A percentile compares a stretch with the other conserved stretches of the same genome.
Conservation (phyloP, 2,888 invertebrate genomes). For the Cartodere bifasciata region DNA sequence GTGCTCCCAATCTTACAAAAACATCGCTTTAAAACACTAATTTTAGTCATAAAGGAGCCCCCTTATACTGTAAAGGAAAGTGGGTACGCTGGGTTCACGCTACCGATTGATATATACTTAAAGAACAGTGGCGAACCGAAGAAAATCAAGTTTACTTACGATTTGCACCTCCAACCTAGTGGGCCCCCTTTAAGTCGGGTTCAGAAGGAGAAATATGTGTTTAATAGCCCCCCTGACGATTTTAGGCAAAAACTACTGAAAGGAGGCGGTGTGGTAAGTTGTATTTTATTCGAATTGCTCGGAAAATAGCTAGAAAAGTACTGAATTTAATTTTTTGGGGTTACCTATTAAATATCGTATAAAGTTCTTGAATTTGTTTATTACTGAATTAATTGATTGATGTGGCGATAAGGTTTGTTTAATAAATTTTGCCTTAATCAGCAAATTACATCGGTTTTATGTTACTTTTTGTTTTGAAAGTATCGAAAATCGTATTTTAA, state of each 20-base stretch:
- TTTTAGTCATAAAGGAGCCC: constrained; percentile 78
- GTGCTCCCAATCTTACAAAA: constrained; percentile 10
- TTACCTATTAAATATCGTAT: too few species aligned
- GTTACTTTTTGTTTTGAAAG: too few species aligned
- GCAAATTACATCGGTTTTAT: too few species aligned
- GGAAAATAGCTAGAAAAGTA: too few species aligned
- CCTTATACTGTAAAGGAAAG: constrained; percentile 83
- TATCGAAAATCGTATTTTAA: too few species aligned
- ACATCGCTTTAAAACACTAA: neutral
- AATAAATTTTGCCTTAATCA: too few species aligned
- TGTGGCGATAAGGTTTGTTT: too few species aligned
- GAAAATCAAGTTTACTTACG: constrained; percentile 72
- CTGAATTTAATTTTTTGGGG: too few species aligned
- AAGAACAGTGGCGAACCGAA: constrained; percentile 85
- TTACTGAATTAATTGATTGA: too few species aligned
- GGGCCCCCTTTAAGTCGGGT: constrained; percentile 59
- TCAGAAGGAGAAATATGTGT: constrained; percentile 71
- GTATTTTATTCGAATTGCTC: too few species aligned
- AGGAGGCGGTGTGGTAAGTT: constrained; percentile 62
- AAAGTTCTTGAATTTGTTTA: too few species aligned
- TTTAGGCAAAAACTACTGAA: constrained; percentile 76
- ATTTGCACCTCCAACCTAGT: constrained; percentile 66
- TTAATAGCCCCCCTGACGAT: constrained; percentile 78
- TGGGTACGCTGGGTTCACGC: constrained; percentile 89
- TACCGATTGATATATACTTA: constrained; percentile 81